These are phyloP conservation scores for Atethmia centrago DNA, from an alignment of 2,888 invertebrate genomes.

Conservation along the genomic window DNA sequence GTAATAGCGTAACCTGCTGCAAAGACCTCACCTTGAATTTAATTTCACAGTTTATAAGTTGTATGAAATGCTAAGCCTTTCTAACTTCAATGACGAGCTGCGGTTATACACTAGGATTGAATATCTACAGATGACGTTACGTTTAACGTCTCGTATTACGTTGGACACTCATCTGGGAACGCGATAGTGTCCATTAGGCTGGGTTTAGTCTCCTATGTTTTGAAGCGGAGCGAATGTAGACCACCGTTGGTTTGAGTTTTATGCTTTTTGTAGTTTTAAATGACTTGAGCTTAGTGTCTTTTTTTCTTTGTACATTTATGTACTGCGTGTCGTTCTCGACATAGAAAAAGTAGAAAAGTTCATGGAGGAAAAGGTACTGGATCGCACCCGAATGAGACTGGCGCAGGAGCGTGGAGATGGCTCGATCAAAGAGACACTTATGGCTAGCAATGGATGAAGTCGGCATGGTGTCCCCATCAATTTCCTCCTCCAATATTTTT, in stretches of 20 bases:
- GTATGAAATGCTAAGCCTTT: slow-evolving; percentile 67
- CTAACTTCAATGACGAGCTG: slow-evolving; percentile 72
- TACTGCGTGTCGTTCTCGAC: too few species aligned
- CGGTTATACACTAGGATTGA: slow-evolving; percentile 55
- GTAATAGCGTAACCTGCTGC: background rate
- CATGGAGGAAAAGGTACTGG: too few species aligned
- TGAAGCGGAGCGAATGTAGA: slow-evolving; percentile 15
- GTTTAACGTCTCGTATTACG: slow-evolving; percentile 35
- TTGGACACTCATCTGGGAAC: slow-evolving; percentile 47
- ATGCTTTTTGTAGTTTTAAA: slow-evolving; percentile 5
- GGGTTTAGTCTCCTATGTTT: slow-evolving; percentile 32
- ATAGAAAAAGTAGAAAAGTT: too few species aligned
- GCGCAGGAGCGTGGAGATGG: background rate
- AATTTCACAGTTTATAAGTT: slow-evolving; percentile 32
- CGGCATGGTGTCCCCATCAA: background rate
- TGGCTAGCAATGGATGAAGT: background rate
- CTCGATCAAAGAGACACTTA: background rate
- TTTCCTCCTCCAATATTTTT: background rate
- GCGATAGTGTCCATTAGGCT: slow-evolving; percentile 46
- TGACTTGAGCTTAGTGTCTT: background rate
- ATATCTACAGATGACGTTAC: slow-evolving; percentile 63
- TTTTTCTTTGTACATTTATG: background rate
- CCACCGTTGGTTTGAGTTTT: slow-evolving; percentile 3
- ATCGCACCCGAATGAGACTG: background rate
- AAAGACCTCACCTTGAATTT: slow-evolving; percentile 61